Evolutionary conservation across 2,888 invertebrate species (phyloP).

Genomic region (Pristionchus maxplancki): DNA sequence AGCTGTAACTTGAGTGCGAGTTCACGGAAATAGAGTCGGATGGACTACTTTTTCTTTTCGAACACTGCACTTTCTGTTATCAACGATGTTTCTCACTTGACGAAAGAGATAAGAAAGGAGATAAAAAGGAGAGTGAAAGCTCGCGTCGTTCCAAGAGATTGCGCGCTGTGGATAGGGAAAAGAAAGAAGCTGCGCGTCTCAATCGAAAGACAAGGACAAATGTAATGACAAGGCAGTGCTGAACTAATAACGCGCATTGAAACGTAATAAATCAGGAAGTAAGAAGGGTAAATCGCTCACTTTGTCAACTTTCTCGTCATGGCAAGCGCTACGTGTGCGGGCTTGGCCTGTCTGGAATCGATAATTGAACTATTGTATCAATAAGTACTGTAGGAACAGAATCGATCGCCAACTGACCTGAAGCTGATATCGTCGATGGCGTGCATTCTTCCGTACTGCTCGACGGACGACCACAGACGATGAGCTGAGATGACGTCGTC

Average conservation of each 20-base stretch:
- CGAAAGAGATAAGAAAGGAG: not conserved
- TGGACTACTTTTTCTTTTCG: not conserved
- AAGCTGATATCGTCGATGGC: constrained; percentile 39
- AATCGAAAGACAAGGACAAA: not conserved
- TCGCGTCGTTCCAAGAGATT: not conserved
- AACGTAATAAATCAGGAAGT: not conserved
- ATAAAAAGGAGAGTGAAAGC: constrained; percentile 10
- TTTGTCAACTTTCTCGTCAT: constrained; percentile 41
- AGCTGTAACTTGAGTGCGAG: too few species aligned
- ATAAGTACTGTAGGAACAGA: not conserved
- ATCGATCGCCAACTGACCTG: not conserved
- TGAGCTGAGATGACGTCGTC: constrained; percentile 4
- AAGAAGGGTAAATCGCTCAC: not conserved
- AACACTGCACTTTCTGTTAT: not conserved
- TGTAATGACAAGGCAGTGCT: not conserved
- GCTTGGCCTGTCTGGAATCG: constrained; percentile 43
- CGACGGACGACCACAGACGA: constrained; percentile 52
- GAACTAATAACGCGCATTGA: not conserved
- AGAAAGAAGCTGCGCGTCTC: not conserved
- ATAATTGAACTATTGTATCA: not conserved
- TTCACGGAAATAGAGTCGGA: too few species aligned
- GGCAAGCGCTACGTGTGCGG: constrained; percentile 43
- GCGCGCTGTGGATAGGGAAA: not conserved
- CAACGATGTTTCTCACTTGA: not conserved
- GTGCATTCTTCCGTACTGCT: constrained; percentile 47